Percentiles rank a stretch among this genome's conserved stretches.
These are phyloP conservation scores for Axea sp. DNA, from an alignment of 2,888 invertebrate genomes.

Conservation along the genomic window DNA sequence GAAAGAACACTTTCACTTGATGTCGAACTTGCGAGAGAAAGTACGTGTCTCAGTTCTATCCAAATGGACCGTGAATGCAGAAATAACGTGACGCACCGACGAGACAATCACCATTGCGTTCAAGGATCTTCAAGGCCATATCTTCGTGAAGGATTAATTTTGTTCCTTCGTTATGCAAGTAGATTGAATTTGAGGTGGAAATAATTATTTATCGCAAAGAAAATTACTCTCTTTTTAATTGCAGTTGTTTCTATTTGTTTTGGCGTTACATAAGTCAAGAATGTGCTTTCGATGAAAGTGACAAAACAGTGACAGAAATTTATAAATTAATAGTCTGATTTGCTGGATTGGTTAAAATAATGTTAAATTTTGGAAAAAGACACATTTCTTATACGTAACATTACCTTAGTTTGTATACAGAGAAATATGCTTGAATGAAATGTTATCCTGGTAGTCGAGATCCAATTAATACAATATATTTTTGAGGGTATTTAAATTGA, in stretches of 20 bases:
- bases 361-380: too few relatives aligned
- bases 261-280: not conserved
- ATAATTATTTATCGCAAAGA: slow-evolving; percentile 11
- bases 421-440: too few relatives aligned
- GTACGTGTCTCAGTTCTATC: slow-evolving; percentile 33
- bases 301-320: too few relatives aligned
- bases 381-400: too few relatives aligned
- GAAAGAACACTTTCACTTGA: slow-evolving; percentile 59
- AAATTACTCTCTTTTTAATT: not conserved
- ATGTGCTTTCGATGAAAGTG: not conserved
- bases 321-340: too few relatives aligned
- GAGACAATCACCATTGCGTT: slow-evolving; percentile 45
- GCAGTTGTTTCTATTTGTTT: not conserved
- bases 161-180: slow-evolving; percentile 25
- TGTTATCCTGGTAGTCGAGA: too few relatives aligned
- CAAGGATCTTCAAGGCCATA: slow-evolving; percentile 62
- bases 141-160: slow-evolving; percentile 30
- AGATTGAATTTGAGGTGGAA: slow-evolving; percentile 10
- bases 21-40: slow-evolving; percentile 58
- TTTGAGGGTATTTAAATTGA: too few relatives aligned
- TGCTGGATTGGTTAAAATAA: too few relatives aligned
- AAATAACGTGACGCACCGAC: slow-evolving; percentile 42
- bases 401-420: too few relatives aligned
- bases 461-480: too few relatives aligned
- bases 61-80: slow-evolving; percentile 60